Base-by-base conservation (phyloP, 2,797 vertebrate genomes). In the Paramormyrops hopkinsi region DNA sequence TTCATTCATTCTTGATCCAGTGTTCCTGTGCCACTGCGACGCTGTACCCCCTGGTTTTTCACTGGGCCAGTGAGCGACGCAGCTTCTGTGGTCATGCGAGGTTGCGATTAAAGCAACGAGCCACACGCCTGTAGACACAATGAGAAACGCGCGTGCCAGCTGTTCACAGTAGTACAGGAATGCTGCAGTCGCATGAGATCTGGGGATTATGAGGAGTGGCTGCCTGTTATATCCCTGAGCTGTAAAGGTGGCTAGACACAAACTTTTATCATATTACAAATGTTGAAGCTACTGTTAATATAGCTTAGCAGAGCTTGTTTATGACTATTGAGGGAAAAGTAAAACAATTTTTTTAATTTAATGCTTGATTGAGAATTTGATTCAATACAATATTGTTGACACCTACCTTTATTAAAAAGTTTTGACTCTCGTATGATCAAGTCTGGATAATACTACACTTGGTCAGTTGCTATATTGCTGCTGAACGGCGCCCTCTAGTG, bases 401-500 rank as follows among this genome's bases (percentile, higher is more conserved):
- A 19, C 7, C 62, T 29, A 65, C 25, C 4, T 48, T n/a, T 50
- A 84, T 84, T 84, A 50, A 50, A 44, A n/a, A 9, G 22, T 22
- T 48, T 84, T 50, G 17, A 19, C 19, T 25, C 46, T 50, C 6
- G 3, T 84, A 17, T 22, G 11, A 82, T 46, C 12, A 29, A 87
- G 33, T 37, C 5, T 14, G 2, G 6, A 51, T 86, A 53, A 86
- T 86, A 86, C 22, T 54, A 4, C n/a, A 17, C 19, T 53, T 41
- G 8, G 46, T 29, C 41, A 4, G 51, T 17, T 86, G 51, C 17
- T 44, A 1, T 5, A 3, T 62, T 9, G 59, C 33, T 87, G 86
- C 53, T 46, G 19, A 62, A 94, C 88, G 69, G 73, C 0, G 92
- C 89, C 92, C 82, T 92, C 54, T 88, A 46, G 25, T 88, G 86